Base-by-base conservation (phyloP, 2,888 invertebrate genomes). In the Axea sp. region DNA sequence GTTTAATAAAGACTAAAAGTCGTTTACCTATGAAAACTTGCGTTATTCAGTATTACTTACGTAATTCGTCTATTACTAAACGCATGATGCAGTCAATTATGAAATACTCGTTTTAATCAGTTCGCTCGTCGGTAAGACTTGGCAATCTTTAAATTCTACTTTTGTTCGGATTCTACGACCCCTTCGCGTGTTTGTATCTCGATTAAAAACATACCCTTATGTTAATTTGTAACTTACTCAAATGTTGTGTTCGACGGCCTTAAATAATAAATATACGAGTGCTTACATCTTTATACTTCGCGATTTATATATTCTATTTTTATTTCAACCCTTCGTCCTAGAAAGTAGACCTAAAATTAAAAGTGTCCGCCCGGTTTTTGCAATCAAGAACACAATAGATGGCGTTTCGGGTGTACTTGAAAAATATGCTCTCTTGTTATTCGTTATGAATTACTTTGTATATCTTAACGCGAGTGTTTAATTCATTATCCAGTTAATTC, bases 371-470 rank as follows among this genome's bases (percentile, higher is more conserved):
- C 14, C 26, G 45, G 15, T 17, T n/a, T 53, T 49, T 39, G 30
- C 2, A 43, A 33, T 60, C 72, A 72, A 81, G 84, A 85, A 85
- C 84, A 85, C 84, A 85, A 84, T 84, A 75, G 78, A 84, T 84
- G 84, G 84, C 83, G 82, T 83, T 80, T 83, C 35, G 76, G 80
- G 76, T 76, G 77, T 78, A 80, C 77, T 69, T 83, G 81, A 83
- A 82, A 83, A 83, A 83, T 83, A 82, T 82, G 72, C 77, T 69
- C 57, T 77, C 71, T 71, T 60, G 45, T 77, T 82, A 79, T 78
- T 49, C 76, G 11, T 9, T 82, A 14, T 76, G 24, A 12, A 80
- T 80, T 82, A 84, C 3, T 76, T 77, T 80, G 73, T 68, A 75
- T 65, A 74, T 62, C 78, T 83, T 82, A 82, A 76, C 76, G 78